A percentile compares a stretch with the other conserved stretches of the same genome.
phyloP scores from a whole-genome alignment of 2,797 vertebrate species.

The Parauchenoglanis punctatus region DNA sequence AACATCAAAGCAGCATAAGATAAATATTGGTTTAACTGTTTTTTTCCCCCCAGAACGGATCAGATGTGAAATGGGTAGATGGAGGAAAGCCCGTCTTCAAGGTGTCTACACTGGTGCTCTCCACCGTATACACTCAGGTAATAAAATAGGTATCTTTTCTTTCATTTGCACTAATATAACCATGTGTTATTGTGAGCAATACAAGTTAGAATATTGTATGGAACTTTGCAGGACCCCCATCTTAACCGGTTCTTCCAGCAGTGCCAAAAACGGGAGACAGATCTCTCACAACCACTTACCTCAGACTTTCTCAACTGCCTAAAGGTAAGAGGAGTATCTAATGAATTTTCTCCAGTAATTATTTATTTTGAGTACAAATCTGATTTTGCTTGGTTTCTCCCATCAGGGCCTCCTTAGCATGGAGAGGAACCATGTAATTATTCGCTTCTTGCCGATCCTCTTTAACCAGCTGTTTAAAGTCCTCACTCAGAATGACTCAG shows the following conservation, averaged over 20 bases:
- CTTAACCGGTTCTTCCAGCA: constrained; percentile 94
- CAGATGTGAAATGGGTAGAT: constrained; percentile 95
- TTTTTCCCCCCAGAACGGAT: constrained; percentile 69
- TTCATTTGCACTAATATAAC: not conserved
- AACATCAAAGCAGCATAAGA: not conserved
- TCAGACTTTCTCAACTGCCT: constrained; percentile 88
- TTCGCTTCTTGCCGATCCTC: constrained; percentile 92
- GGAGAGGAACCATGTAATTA: constrained; percentile 92
- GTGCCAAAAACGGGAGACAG: constrained; percentile 94
- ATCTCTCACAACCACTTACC: constrained; percentile 88
- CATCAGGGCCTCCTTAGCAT: constrained; percentile 91
- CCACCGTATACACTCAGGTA: constrained; percentile 98
- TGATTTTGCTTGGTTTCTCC: not conserved
- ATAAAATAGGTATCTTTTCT: constrained; percentile 19
- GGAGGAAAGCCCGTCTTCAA: constrained; percentile 92
- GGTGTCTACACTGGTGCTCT: constrained; percentile 88
- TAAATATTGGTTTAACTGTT: not conserved
- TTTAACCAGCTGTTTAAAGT: constrained; percentile 96
- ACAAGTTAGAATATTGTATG: not conserved
- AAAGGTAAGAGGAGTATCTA: constrained; percentile 79
- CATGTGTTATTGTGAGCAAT: not conserved
- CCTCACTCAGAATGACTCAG: constrained; percentile 88
- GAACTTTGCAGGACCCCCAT: constrained; percentile 83
- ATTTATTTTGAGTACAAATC: not conserved
- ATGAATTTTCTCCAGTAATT: not conserved